Base-by-base conservation (phyloP, 1,140 invertebrate genomes). In the Steinernema khuongi region DNA sequence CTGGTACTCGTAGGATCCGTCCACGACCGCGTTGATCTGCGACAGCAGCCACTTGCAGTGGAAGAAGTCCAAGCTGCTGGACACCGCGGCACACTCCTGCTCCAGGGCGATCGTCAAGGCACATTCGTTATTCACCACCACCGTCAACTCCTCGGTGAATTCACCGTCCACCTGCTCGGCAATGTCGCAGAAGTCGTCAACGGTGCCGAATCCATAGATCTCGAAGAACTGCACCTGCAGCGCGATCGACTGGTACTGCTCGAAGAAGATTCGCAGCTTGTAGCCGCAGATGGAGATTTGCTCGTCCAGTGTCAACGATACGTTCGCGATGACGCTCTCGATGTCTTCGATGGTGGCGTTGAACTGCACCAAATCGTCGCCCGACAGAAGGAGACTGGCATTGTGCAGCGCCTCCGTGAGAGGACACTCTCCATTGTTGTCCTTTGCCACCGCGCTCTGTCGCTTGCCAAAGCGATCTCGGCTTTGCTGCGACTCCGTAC, bases 321-420 rank as follows among this genome's bases (percentile, higher is more conserved):
- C 50, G 50, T 60, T 60, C 7, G 14, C 50, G 50, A 60, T 60
- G 7, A 60, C 50, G 7, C 14, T 41, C 7, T 60, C 50, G 7
- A 60, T 14, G 14, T 60, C 50, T 22, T 60, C 50, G 14, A 14
- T 2, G 50, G 26, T 2, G 14, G 7, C 11, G 14, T 60, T 14
- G 50, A 60, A 60, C 50, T 60, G 50, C 50, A 60, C 50, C 50
- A 60, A 26, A 2, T 60, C 50, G 4, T 60, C 11, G 50, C 50
- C 50, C 14, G 7, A 14, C 11, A 60, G 50, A 14, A n/a, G 50
- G 14, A 60, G 19, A 22, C 50, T 60, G 14, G 50, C 50, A 22
- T 60, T 60, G 50, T 60, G 50, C 7, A 60, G 19, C 50, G 50
- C 50, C 11, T 60, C 7, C 22, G 14, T 60, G 11, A 60, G 11